Conservation (phyloP, 2,797 vertebrate genomes). For the Diceros bicornis region DNA sequence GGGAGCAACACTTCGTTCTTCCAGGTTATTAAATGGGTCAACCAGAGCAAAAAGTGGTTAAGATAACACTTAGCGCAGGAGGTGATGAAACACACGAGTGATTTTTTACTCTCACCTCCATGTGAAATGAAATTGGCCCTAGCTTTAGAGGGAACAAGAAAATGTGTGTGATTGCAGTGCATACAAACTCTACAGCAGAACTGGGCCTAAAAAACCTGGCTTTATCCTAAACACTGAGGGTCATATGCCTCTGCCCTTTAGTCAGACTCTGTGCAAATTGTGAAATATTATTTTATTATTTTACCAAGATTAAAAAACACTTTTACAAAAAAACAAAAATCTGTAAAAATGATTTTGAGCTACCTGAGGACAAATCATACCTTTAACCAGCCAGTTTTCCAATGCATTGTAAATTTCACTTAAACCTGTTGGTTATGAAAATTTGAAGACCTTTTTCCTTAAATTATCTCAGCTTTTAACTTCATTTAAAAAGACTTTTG, state of each 20-base stretch:
- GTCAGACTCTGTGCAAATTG: constrained; percentile 93
- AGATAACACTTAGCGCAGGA: constrained; percentile 80
- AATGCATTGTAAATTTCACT: constrained; percentile 95
- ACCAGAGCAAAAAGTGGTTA: constrained; percentile 87
- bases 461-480: constrained; percentile 95
- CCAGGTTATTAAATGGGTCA: constrained; percentile 86
- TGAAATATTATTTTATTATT: constrained; percentile 98
- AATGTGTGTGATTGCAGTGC: constrained; percentile 78
- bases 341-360: constrained; percentile 94
- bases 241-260: constrained; percentile 91
- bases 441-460: constrained; percentile 94
- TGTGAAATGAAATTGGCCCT: constrained; percentile 87
- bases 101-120: constrained; percentile 88
- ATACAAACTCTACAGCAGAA: constrained; percentile 77
- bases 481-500: constrained; percentile 92
- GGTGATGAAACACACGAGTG: constrained; percentile 81
- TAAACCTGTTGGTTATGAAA: constrained; percentile 95
- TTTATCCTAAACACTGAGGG: constrained; percentile 83
- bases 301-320: constrained; percentile 94
- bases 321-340: constrained; percentile 96
- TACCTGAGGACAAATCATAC: constrained; percentile 94
- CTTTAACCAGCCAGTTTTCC: constrained; percentile 96
- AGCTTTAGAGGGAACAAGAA: constrained; percentile 82
- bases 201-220: constrained; percentile 85
- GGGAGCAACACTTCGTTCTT: constrained; percentile 84